Conservation (phyloP, 2,797 vertebrate species). For the Chaenodraco wilsoni region DNA sequence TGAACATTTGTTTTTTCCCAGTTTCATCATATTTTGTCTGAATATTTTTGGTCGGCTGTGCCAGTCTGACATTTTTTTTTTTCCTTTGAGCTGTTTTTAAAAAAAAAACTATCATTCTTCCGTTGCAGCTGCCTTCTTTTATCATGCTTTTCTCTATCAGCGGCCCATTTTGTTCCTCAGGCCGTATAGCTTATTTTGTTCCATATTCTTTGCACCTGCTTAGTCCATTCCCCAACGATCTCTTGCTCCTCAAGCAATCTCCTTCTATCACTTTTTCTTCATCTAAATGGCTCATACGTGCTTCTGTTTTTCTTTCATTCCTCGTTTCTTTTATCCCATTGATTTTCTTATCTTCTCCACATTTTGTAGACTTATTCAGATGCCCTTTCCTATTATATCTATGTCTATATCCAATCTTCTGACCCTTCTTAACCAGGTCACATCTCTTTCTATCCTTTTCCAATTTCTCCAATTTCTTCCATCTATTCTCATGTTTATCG, state of each 20-base stretch:
- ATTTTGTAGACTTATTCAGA: slow-evolving; percentile 23
- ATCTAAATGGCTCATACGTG: slow-evolving; percentile 45
- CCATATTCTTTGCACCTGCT: slow-evolving; percentile 51
- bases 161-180: slow-evolving; percentile 37
- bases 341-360: slow-evolving; percentile 7
- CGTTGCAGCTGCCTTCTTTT: slow-evolving; percentile 55
- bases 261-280: slow-evolving; percentile 44
- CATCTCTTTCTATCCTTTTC: background rate
- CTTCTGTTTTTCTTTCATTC: slow-evolving; percentile 21
- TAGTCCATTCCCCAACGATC: slow-evolving; percentile 28
- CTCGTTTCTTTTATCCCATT: slow-evolving; percentile 20
- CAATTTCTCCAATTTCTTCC: background rate
- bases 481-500: background rate
- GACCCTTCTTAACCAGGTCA: background rate
- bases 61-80: slow-evolving; percentile 35
- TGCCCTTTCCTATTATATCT: background rate
- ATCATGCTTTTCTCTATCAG: slow-evolving; percentile 39
- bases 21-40: slow-evolving; percentile 50
- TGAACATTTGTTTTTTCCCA: slow-evolving; percentile 7
- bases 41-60: slow-evolving; percentile 33
- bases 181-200: slow-evolving; percentile 56
- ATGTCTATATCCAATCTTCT: background rate
- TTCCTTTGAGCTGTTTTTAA: slow-evolving; percentile 41
- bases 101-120: slow-evolving; percentile 12
- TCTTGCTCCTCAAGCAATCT: slow-evolving; percentile 33